Conservation (phyloP, 2,888 invertebrate genomes). For the Orgyia antiqua region DNA sequence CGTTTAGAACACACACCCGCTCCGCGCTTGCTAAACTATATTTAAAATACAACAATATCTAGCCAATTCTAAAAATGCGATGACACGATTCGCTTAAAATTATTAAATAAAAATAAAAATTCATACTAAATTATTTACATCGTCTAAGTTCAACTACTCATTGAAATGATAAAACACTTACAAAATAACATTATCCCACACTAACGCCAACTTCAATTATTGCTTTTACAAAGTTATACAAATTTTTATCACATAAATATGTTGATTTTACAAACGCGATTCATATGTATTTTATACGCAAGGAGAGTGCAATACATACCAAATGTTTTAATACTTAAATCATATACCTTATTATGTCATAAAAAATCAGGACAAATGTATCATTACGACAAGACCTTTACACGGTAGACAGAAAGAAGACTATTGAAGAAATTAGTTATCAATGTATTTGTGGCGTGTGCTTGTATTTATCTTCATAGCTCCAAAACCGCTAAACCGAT, state of each 20-base stretch:
- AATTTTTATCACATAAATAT: constrained; percentile 41
- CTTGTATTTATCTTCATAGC: too few relatives aligned
- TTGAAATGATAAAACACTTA: constrained; percentile 29
- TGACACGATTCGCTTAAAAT: constrained; percentile 25
- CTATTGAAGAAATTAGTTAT: too few relatives aligned
- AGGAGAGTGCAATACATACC: too few relatives aligned
- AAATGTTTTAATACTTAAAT: too few relatives aligned
- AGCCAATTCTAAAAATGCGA: constrained; percentile 50
- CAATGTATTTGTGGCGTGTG: too few relatives aligned
- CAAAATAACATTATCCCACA: constrained; percentile 32
- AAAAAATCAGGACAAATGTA: too few relatives aligned
- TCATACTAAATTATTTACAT: constrained; percentile 59
- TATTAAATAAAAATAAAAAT: constrained; percentile 48
- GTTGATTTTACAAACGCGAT: constrained; percentile 22
- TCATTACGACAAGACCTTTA: too few relatives aligned
- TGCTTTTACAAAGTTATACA: constrained; percentile 30
- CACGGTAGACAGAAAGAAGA: too few relatives aligned
- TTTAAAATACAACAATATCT: constrained; percentile 40
- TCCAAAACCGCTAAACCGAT: too few relatives aligned
- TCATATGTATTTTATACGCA: constrained; percentile 26
- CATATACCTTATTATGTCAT: too few relatives aligned
- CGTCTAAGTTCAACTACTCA: constrained; percentile 41
- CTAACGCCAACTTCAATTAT: constrained; percentile 40
- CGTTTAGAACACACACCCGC: too few relatives aligned
- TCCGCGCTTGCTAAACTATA: too few relatives aligned